These are phyloP conservation scores for Phrynosoma blainvillii DNA, from an alignment of 2,113 vertebrate genomes.

Conservation along the genomic window DNA sequence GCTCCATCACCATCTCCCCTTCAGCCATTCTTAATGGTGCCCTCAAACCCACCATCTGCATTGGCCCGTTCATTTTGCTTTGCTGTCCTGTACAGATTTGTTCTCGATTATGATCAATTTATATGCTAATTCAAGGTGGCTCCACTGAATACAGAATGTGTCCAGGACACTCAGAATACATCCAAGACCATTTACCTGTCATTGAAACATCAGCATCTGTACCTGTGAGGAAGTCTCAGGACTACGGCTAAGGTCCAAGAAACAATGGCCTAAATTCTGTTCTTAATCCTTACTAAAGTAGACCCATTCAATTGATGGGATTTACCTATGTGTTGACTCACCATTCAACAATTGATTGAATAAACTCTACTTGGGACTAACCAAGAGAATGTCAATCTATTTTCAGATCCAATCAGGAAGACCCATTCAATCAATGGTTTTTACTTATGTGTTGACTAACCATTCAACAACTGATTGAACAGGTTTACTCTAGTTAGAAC, in stretches of 20 bases:
- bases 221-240: no score
- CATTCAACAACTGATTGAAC: no score
- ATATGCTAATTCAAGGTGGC: background rate
- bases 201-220: background rate
- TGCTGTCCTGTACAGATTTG: background rate
- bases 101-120: background rate
- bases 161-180: background rate
- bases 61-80: background rate
- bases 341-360: no score
- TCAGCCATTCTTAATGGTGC: background rate
- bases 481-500: no score
- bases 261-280: background rate
- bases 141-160: background rate
- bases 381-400: no score
- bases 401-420: no score
- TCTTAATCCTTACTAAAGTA: no score
- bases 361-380: no score
- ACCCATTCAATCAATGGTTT: no score
- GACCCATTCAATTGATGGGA: no score
- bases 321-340: no score
- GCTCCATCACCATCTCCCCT: background rate
- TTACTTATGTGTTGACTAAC: no score
- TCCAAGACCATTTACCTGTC: background rate
- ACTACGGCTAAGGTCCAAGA: constrained; percentile 33
- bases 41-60: background rate